phyloP scores from a whole-genome alignment of 92 coral and sea anemone genomes.

The Siderastrea siderea region DNA sequence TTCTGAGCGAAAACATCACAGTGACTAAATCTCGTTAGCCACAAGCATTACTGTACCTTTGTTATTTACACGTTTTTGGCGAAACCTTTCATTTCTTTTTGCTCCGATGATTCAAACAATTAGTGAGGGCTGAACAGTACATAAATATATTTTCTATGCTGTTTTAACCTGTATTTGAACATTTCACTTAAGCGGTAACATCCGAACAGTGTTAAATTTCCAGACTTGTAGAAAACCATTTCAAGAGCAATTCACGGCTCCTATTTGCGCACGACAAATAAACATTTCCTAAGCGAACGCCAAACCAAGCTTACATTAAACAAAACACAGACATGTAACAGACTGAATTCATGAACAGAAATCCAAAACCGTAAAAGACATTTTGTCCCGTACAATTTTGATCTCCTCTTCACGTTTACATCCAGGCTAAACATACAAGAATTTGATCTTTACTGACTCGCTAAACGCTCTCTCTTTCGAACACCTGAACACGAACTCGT shows the following conservation, averaged over 20 bases:
- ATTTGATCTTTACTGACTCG: background rate
- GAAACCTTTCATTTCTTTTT: background rate
- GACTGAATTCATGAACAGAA: background rate
- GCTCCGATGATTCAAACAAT: conserved; percentile 17
- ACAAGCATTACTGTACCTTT: background rate
- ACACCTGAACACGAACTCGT: background rate
- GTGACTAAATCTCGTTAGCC: background rate
- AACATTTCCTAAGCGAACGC: background rate
- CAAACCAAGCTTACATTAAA: background rate
- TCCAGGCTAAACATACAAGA: background rate
- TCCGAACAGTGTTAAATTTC: background rate
- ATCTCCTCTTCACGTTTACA: background rate
- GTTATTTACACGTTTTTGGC: background rate
- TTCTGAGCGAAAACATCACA: background rate
- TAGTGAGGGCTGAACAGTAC: background rate
- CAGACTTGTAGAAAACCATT: background rate
- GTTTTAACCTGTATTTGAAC: background rate
- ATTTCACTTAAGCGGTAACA: background rate
- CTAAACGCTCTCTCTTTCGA: background rate
- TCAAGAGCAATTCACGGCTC: background rate
- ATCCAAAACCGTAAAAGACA: background rate
- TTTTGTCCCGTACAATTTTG: background rate
- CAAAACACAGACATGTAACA: conserved; percentile 1
- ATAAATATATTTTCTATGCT: conserved; percentile 18
- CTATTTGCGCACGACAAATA: conserved; percentile 10